Base-by-base conservation (phyloP, 2,113 vertebrate species). In the Neotragus pygmaeus region DNA sequence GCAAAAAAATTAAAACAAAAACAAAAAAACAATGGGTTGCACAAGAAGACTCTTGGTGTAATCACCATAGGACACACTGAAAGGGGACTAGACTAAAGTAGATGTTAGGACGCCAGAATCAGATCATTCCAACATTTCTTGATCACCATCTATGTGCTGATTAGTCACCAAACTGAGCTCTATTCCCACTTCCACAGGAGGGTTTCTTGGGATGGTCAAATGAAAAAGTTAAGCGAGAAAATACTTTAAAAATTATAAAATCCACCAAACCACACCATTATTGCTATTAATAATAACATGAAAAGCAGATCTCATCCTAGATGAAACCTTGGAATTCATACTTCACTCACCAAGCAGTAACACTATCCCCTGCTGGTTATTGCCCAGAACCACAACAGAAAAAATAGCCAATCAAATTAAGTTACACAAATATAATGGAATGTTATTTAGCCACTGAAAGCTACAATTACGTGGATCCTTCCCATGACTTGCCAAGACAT, bases 221-320 rank as follows among this genome's bases (percentile, higher is more conserved):
- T 64, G 39, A 95, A 47, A 94, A 87, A 28, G n/a, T 77, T 70
- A 88, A 73, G 43, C 84, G 47, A 97, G 33, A 92, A 85, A 90
- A 70, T 58, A 30, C 25, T 83, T 94, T 66, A 30, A 53, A 93
- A 92, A 39, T n/a, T 92, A 75, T 14, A 96, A 82, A 93, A 80
- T 14, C 23, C 36, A 66, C 84, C 1, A 62, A 88, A 49, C 23
- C 19, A 91, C 19, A 70, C 1, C 47, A 84, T n/a, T 51, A 78
- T 17, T 83, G 21, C 3, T 85, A 81, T 60, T 51, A 64, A 58
- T 8, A 88, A 49, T 51, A 77, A 89, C 27, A 82, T n/a, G 83
- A 60, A 78, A 92, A 88, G 51, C n/a, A 94, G 47, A 84, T 23
- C 75, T 19, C 58, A 21, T 88, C 53, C n/a, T 11, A 87, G 47